Base-by-base conservation (phyloP, 2,113 vertebrate species). In the Hyaena hyaena region DNA sequence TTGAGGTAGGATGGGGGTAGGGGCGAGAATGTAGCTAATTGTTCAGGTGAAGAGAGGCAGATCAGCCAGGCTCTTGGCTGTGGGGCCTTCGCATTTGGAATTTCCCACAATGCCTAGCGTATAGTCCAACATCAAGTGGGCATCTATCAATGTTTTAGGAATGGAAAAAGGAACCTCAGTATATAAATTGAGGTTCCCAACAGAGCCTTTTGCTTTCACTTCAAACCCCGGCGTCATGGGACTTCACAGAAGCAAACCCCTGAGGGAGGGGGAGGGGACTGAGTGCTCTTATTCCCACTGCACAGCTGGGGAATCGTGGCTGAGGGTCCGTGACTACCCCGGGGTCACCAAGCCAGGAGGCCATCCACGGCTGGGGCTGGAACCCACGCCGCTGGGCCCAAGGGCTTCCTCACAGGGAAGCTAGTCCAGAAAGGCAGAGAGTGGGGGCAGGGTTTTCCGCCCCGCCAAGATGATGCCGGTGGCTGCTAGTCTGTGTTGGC, bases 301-400 rank as follows among this genome's bases (percentile, higher is more conserved):
- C 35, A 61, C 10, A 65, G 35, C 39, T 90, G 69, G 45, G 55
- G 79, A 58, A 33, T 19, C 69, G 65, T 92, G 61, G 26, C n/a
- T 35, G 50, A 65, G 83, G 48, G 5, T 65, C 82, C 71, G 31
- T 89, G 79, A 80, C 28, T 48, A 33, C 58, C 24, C 39, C 1
- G 16, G 90, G 55, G 69, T 87, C 90, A 92, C 43, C 71, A 92
- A 83, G 80, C 73, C 69, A 66, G 68, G 86, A 79, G 77, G 48
- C 53, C 26, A 0, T 53, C 43, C 10, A 21, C 21, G 65, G 26
- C 39, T 48, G 61, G 45, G 33, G 7, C 71, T 88, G 33, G 39
- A 88, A 61, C 33, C 45, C 55, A 50, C 26, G 24, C 4, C 50
- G n/a, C 26, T 86, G 35, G 0, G 0, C 50, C 10, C 17, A 50